These are phyloP conservation scores for Oryzias woworae DNA, from an alignment of 2,113 vertebrate species.

Conservation along the genomic window DNA sequence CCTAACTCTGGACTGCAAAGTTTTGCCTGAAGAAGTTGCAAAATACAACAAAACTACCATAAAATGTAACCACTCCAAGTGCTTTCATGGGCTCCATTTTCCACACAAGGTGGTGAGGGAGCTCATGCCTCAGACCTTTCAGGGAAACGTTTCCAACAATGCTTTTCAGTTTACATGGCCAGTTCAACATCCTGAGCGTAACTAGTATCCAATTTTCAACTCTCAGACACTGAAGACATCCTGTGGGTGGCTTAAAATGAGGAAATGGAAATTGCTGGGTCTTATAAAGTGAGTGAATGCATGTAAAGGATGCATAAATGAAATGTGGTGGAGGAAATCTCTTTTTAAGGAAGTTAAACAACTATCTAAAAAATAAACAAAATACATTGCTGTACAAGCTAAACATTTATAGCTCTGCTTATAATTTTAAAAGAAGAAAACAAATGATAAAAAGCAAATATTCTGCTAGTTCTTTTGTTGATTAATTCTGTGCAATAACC, in stretches of 20 bases:
- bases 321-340: constrained; percentile 18
- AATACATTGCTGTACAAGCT: not conserved
- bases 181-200: constrained; percentile 21
- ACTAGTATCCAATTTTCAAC: constrained; percentile 22
- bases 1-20: constrained; percentile 2
- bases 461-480: constrained; percentile 43
- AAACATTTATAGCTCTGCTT: constrained; percentile 11
- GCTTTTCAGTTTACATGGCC: constrained; percentile 32
- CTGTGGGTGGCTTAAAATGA: constrained; percentile 48
- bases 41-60: constrained; percentile 31
- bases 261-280: constrained; percentile 14
- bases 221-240: constrained; percentile 18
- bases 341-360: constrained; percentile 52
- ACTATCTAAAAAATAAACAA: not conserved
- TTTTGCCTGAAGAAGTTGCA: constrained; percentile 15
- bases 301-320: constrained; percentile 50
- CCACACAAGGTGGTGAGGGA: constrained; percentile 15
- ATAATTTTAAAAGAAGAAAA: constrained; percentile 27
- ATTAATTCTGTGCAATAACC: constrained; percentile 66
- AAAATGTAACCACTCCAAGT: constrained; percentile 34
- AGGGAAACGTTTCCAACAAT: constrained; percentile 18
- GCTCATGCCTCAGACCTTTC: constrained; percentile 11
- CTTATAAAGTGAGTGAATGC: constrained; percentile 35
- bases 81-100: constrained; percentile 39
- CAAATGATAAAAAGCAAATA: constrained; percentile 40